Base-by-base conservation (phyloP, 2,113 vertebrate genomes). In the Fulmarus glacialis region DNA sequence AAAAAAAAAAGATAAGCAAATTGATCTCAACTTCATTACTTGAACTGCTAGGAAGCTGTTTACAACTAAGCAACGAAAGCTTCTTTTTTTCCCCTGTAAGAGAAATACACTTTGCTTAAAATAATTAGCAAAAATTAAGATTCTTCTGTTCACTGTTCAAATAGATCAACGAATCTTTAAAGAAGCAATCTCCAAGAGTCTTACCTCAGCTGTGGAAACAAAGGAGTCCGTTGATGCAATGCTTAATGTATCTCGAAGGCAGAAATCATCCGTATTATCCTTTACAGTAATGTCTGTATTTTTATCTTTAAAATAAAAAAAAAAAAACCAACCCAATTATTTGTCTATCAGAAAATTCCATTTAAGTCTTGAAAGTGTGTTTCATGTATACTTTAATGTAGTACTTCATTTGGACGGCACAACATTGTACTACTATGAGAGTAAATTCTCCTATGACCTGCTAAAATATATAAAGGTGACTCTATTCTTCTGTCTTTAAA, bases 201-300 rank as follows among this genome's bases (percentile, higher is more conserved):
- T 98, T 97, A 99, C 99, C 99, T 99, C 99, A 52, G 99, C 98
- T 9, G 98, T 99, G 38, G 99, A 99, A 92, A 99, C 99, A 89
- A 99, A 99, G 15, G 99, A 99, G 94, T 99, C 99, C 0, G 98
- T 99, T 47, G 99, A 99, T 32, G 99, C 98, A 29, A 99, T 96
- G 96, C 99, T 99, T 93, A 98, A 80, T 13, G 99, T 98, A 97
- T 99, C 99, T 88, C 98, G 98, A 89, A 99, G 97, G 93, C 98
- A 98, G 68, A 97, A 97, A 62, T 99, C 99, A 11, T 99, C 99
- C 3, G 71, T 56, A 15, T 98, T 99, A 43, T 99, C 99, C 91
- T 98, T 98, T 84, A 97, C 87, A 21, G 98, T 98, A 67, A 98
- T 50, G 72, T 99, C 99, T 11, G 98, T 98, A 80, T 98, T 98